Base-by-base conservation (phyloP, 2,888 invertebrate genomes). In the Fragum fragum region DNA sequence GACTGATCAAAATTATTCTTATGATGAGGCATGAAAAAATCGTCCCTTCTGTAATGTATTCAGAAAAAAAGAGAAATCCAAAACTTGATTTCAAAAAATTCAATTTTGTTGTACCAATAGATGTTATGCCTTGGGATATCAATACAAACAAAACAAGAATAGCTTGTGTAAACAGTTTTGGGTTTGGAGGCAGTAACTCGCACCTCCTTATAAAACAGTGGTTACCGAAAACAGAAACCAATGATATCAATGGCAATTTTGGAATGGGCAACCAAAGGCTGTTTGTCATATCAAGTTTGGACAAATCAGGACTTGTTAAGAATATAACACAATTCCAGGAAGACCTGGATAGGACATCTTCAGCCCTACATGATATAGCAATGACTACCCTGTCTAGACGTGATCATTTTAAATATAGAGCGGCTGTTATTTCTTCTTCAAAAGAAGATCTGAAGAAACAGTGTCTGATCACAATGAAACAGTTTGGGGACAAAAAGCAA, bases 121-220 rank as follows among this genome's bases (percentile, higher is more conserved):
- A 57, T n/a, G 11, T 32, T 32, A 18, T 36, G 0, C 26, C 52
- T n/a, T 88, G 89, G 89, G 18, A 57, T 52, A 6, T 21, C 5
- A 39, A 59, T 7, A 18, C 16, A 6, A n/a, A 53, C 1, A 39
- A 71, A 21, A 28, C 52, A 0, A 52, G 78, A 23, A 39, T 79
- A 2, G 86, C 81, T 11, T 81, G 84, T 53, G 76, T 90, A 14
- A 89, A 86, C 59, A 85, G 83, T 42, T 90, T 88, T 78, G 88
- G 90, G 1, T 88, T 88, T 71, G 90, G 90, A 29, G 90, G 90
- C 21, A 87, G 86, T 26, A 90, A 90, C 52, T 70, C 82, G 14
- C 90, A 90, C 82, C 76, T 79, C 29, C 72, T 87, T 52, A 63
- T 89, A 26, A 29, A 71, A 32, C 42, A 79, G 47, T 55, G 16